phyloP scores from a whole-genome alignment of 2,888 invertebrate genomes.

The Prosapia bicincta region DNA sequence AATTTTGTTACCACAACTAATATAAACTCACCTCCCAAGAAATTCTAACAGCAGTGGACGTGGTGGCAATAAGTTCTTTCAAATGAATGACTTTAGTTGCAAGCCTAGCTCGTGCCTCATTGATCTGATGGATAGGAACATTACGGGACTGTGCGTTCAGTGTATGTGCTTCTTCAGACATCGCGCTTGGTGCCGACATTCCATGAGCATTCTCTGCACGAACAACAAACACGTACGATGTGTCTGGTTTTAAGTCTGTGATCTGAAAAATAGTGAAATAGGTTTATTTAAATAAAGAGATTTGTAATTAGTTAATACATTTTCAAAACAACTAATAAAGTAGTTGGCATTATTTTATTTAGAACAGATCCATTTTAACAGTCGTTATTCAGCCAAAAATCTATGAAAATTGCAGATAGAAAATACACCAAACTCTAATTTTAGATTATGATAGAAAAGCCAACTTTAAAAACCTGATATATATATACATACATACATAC shows the following conservation, averaged over 20 bases:
- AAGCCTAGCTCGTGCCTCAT: constrained; percentile 71
- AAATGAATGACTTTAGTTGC: constrained; percentile 77
- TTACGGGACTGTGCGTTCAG: constrained; percentile 54
- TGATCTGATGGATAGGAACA: constrained; percentile 70
- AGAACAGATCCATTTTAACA: too few relatives aligned
- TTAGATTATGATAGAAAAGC: too few relatives aligned
- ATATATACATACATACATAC: too few relatives aligned
- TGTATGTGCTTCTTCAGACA: constrained; percentile 69
- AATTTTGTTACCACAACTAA: too few relatives aligned
- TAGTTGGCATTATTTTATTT: too few relatives aligned
- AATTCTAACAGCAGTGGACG: constrained; percentile 72
- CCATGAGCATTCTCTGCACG: constrained; percentile 84
- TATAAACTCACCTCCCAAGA: constrained; percentile 81
- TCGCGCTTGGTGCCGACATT: constrained; percentile 72
- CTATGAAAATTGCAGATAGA: too few relatives aligned
- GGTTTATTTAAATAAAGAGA: too few relatives aligned
- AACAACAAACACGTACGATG: constrained; percentile 80
- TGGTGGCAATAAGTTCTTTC: constrained; percentile 58
- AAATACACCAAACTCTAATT: too few relatives aligned
- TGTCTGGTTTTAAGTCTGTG: constrained; percentile 68
- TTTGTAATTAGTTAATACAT: neutral
- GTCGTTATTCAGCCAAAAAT: too few relatives aligned
- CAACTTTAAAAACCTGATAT: too few relatives aligned
- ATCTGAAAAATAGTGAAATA: constrained; percentile 46
- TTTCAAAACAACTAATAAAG: too few relatives aligned